These are phyloP conservation scores for Cylindroiulus punctatus DNA, from an alignment of 2,888 invertebrate species.

Conservation along the genomic window DNA sequence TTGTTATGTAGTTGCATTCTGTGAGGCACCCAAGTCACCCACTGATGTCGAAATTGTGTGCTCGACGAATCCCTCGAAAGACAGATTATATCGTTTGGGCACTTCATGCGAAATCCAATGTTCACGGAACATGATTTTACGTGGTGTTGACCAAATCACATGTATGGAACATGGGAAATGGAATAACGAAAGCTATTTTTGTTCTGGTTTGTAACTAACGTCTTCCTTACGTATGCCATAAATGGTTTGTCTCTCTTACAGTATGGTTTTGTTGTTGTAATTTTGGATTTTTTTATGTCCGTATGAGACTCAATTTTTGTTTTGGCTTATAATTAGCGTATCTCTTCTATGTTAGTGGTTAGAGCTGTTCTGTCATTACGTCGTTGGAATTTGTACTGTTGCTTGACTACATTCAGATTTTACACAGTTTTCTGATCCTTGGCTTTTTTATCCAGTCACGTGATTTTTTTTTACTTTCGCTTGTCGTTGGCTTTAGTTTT, in stretches of 20 bases:
- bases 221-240: too few species aligned
- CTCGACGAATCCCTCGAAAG: slow-evolving; percentile 60
- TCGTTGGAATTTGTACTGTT: neutral
- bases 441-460: neutral
- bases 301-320: neutral
- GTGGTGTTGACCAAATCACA: slow-evolving; percentile 69
- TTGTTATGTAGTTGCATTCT: neutral
- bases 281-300: neutral
- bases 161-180: slow-evolving; percentile 70
- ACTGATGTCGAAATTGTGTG: slow-evolving; percentile 65
- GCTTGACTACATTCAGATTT: neutral
- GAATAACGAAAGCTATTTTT: slow-evolving; percentile 62
- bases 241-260: neutral
- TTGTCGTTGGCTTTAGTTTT: neutral
- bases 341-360: neutral
- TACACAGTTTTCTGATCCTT: neutral
- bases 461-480: neutral
- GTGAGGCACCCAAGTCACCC: slow-evolving; percentile 49
- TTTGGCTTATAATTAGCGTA: too few species aligned
- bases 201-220: slow-evolving; percentile 24
- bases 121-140: slow-evolving; percentile 70
- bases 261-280: neutral
- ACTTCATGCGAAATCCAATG: slow-evolving; percentile 70
- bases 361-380: neutral
- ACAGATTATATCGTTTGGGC: slow-evolving; percentile 62